A percentile compares a stretch with the other conserved stretches of the same genome.
These are phyloP conservation scores for Eupleurogrammus muticus DNA, from an alignment of 2,797 vertebrate species.

Conservation along the genomic window DNA sequence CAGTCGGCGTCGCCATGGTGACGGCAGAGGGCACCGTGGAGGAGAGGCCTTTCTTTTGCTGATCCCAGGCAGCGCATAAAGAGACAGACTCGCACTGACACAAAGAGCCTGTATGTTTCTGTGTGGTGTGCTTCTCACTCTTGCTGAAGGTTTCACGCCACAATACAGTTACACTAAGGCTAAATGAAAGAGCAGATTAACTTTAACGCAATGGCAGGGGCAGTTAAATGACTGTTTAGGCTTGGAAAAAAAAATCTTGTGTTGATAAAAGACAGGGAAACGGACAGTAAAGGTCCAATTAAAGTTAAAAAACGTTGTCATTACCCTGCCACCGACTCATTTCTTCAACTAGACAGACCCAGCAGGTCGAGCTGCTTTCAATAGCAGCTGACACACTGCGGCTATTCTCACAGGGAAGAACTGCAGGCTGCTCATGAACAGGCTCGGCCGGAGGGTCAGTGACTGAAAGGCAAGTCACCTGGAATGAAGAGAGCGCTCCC, in stretches of 20 bases:
- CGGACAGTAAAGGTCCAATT: slow-evolving; percentile 30
- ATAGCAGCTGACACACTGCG: slow-evolving; percentile 9
- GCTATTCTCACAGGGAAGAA: not conserved
- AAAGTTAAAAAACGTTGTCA: slow-evolving; percentile 40
- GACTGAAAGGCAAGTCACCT: slow-evolving; percentile 58
- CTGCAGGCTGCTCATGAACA: slow-evolving; percentile 31
- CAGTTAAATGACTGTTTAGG: slow-evolving; percentile 22
- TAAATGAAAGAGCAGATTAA: slow-evolving; percentile 27
- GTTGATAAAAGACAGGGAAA: slow-evolving; percentile 11
- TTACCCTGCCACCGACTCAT: slow-evolving; percentile 19
- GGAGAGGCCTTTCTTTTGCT: slow-evolving; percentile 73
- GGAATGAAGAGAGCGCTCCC: slow-evolving; percentile 38
- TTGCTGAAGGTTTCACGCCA: slow-evolving; percentile 11
- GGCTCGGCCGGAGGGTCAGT: slow-evolving; percentile 30
- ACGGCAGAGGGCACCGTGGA: slow-evolving; percentile 79
- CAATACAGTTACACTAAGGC: slow-evolving; percentile 8
- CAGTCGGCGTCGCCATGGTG: slow-evolving; percentile 87
- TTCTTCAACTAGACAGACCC: slow-evolving; percentile 35
- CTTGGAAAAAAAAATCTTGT: not conserved
- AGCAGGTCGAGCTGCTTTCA: slow-evolving; percentile 41
- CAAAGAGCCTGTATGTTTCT: slow-evolving; percentile 1
- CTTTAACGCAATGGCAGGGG: slow-evolving; percentile 21
- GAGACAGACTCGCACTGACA: slow-evolving; percentile 42
- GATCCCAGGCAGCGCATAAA: slow-evolving; percentile 61
- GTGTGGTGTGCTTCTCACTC: slow-evolving; percentile 5